Evolutionary conservation across 2,113 vertebrate genomes (phyloP).

Genomic region (Pterophyllum scalare): DNA sequence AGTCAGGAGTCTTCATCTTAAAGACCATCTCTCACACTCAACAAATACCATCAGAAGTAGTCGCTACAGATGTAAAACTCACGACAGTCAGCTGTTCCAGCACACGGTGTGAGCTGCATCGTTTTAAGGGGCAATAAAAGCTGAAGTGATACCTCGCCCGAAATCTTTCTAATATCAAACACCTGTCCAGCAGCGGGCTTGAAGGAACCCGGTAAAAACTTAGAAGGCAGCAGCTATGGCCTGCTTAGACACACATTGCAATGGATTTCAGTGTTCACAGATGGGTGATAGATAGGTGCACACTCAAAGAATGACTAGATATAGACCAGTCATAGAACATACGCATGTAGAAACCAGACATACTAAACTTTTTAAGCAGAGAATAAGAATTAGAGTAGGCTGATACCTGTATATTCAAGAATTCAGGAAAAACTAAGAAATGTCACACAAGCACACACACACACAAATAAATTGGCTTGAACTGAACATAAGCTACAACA

Average conservation of each 20-base stretch:
- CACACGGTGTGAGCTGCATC: neutral
- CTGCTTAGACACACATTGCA: slow-evolving; percentile 22
- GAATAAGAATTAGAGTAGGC: neutral
- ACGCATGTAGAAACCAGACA: neutral
- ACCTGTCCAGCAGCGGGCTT: slow-evolving; percentile 24
- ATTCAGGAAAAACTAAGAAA: neutral
- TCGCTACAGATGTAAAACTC: slow-evolving; percentile 21
- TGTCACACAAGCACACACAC: neutral
- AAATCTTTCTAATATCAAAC: slow-evolving; percentile 35
- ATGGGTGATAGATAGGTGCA: neutral
- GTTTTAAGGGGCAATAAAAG: slow-evolving; percentile 31
- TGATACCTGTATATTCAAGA: neutral
- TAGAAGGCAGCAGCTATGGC: neutral
- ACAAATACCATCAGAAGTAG: neutral
- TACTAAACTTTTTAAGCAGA: neutral
- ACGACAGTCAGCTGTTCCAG: neutral
- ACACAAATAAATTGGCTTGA: neutral
- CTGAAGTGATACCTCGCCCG: slow-evolving; percentile 6
- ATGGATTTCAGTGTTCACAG: neutral
- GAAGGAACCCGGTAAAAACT: slow-evolving; percentile 5
- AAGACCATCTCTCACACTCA: neutral
- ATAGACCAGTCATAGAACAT: neutral
- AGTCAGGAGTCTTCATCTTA: too few relatives aligned
- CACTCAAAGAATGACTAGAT: neutral
- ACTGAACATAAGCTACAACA: neutral